Evolutionary conservation across 2,113 vertebrate species (phyloP).

Genomic region (Lanius collurio): DNA sequence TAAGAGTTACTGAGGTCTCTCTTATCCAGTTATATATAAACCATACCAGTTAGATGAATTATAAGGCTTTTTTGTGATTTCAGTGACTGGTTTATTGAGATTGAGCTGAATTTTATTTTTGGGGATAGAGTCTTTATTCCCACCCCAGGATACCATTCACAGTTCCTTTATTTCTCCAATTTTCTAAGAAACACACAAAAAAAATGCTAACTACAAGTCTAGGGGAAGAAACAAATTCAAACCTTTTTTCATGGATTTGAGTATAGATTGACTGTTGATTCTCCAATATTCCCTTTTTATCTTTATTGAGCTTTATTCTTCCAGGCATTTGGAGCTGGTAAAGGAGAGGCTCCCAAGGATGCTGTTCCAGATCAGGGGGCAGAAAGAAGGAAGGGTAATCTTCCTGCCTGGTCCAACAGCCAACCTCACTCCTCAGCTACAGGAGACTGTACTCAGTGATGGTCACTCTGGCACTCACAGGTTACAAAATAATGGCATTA

Average conservation of each 20-base stretch:
- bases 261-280: not conserved
- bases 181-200: not conserved
- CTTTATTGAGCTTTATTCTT: not conserved
- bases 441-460: not conserved
- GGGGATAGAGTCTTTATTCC: not conserved
- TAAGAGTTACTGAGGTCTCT: not conserved
- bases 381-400: not conserved
- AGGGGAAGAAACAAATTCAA: not conserved
- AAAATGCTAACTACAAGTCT: rapidly evolving
- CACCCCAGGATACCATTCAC: not conserved
- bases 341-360: not conserved
- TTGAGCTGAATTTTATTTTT: not conserved
- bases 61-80: not conserved
- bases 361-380: not conserved
- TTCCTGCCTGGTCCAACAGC: not conserved
- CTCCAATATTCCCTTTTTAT: not conserved
- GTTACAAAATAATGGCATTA: not conserved
- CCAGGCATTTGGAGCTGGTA: not conserved
- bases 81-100: not conserved
- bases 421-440: rapidly evolving
- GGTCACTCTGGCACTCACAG: no score
- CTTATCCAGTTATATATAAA: not conserved
- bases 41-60: not conserved
- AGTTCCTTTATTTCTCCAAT: not conserved
- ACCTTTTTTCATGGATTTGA: not conserved